These are phyloP conservation scores for Aphaenogaster rudis DNA, from an alignment of 1,140 invertebrate genomes.

Conservation along the genomic window DNA sequence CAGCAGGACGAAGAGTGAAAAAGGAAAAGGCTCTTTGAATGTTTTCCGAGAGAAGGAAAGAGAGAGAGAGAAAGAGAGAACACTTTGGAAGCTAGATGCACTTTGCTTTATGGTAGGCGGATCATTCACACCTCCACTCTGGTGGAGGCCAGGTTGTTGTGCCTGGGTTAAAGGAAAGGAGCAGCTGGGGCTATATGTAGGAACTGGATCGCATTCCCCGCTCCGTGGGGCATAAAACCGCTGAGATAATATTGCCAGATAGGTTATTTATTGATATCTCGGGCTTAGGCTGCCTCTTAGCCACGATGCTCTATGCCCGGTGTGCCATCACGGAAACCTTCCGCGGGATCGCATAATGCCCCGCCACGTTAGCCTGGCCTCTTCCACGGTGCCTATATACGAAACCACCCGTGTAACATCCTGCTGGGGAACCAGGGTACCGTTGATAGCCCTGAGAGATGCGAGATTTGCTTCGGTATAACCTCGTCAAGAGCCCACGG, in stretches of 20 bases:
- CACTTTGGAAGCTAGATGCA: constrained; percentile 73
- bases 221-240: constrained; percentile 77
- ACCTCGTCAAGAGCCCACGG: constrained; percentile 50
- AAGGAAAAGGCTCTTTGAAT: constrained; percentile 22
- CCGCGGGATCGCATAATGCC: constrained; percentile 71
- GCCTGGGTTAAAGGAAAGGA: constrained; percentile 61
- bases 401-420: constrained; percentile 71
- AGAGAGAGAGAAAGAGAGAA: neutral
- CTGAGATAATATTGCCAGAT: constrained; percentile 84
- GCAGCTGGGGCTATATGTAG: constrained; percentile 69
- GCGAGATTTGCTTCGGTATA: constrained; percentile 66
- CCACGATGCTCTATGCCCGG: constrained; percentile 70
- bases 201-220: constrained; percentile 82
- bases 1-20: neutral
- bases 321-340: constrained; percentile 75
- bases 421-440: constrained; percentile 67
- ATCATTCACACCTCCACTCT: constrained; percentile 81
- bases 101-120: constrained; percentile 80
- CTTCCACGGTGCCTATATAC: constrained; percentile 46
- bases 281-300: constrained; percentile 66
- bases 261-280: constrained; percentile 84
- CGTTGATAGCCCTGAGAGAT: constrained; percentile 74
- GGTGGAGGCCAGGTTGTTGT: constrained; percentile 62
- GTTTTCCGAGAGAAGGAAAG: constrained; percentile 9
- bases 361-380: constrained; percentile 25